Base-by-base conservation (phyloP, 2,113 vertebrate genomes). In the Ramphastos sulfuratus region DNA sequence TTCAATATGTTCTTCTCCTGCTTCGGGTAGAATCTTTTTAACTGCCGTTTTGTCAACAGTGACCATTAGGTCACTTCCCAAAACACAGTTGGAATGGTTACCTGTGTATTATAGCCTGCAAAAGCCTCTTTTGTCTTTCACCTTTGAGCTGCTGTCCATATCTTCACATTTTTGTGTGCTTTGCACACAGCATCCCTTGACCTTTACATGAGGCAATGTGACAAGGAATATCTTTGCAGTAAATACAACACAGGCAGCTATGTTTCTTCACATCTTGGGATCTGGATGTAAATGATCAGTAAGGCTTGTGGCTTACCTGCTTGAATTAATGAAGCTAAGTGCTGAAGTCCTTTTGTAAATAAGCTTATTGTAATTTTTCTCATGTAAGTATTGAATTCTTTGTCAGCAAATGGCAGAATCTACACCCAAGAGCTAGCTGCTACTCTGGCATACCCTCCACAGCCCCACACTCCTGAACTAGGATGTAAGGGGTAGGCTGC, bases 401-500 rank as follows among this genome's bases (percentile, higher is more conserved):
- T 39, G 50, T 25, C 21, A 42, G 55, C 19, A 61, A 80, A 58
- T 84, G 19, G 35, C 63, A 73, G 67, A 70, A 55, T 25, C 64
- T 66, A 9, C 39, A 70, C 7, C 27, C 27, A 59, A 80, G 35
- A 63, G 18, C 15, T 79, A 8, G 6, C 24, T 56, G 11, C n/a
- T 52, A 12, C 59, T 56, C 2, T 30, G 9, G 13, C 27, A 25
- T 39, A 61, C 23, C 6, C 7, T 28, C 60, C 14, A 18, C 6
- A 56, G 10, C 25, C 44, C 76, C 5, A 0, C 21, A 13, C 11
- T 1, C 33, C 56, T 2, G 0, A 19, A 24, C 17, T 16, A 20
- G 55, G 14, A 6, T 1, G 1, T 23, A 37, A 65, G 13, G 20
- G 11, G 6, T 19, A 73, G 12, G 7, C 69, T 86, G 30, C 42